Base-by-base conservation (phyloP, 2,888 invertebrate species). In the Andrena fulva region DNA sequence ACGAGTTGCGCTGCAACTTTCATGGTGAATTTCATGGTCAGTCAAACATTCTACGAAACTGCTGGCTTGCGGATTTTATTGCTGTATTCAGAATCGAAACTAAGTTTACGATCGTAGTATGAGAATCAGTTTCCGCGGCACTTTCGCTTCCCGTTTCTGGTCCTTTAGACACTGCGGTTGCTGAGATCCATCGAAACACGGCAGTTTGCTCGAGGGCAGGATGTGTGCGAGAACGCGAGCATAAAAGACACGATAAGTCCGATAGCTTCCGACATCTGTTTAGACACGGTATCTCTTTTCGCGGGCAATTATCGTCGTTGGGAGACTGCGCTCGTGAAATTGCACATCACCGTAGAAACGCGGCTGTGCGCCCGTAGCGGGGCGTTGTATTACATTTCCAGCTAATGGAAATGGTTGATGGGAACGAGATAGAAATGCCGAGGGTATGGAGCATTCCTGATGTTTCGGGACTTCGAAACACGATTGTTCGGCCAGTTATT, bases 391-490 rank as follows among this genome's bases (percentile, higher is more conserved):
- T 89, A 88, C 89, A 88, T 89, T 89, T 89, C 77, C 77, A 77
- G 89, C 85, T 89, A 89, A 89, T 89, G 87, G 89, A 88, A 87
- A 88, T 77, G 82, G 84, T 85, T 80, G 82, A 84, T 80, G 77
- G 87, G 86, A 86, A 88, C 82, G 82, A 86, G 86, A 82, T 82
- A 84, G 85, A 84, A 81, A 80, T 84, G 87, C 70, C 54, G 82
- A 69, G 78, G 66, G 81, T 77, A 77, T 79, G 76, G 80, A 84
- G 87, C 82, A 84, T 89, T 89, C 83, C 84, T 87, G 87, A 89
- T 89, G 89, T 89, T 89, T 88, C 88, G 85, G 85, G 87, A 88
- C 83, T 85, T 85, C 88, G 87, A 89, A 89, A 87, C 82, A 80
- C 80, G 85, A 89, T 80, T 81, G 87, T 74, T 80, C 78, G 77